Conservation (phyloP, 2,888 invertebrate species). For the Thumatha senex region DNA sequence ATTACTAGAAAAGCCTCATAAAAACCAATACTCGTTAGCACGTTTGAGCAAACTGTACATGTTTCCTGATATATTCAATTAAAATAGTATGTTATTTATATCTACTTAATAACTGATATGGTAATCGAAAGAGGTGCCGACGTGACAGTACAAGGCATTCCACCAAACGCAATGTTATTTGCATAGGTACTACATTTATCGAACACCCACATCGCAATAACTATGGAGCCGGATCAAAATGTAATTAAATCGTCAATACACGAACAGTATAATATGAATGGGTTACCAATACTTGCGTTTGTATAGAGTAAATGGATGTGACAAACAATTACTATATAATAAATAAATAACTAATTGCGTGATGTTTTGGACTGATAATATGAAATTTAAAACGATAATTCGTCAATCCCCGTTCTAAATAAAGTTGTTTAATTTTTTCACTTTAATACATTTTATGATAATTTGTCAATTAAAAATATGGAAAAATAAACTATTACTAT, state of each 20-base stretch:
- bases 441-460: no score
- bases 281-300: conserved; percentile 58
- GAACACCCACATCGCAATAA: conserved; percentile 80
- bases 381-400: no score
- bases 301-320: conserved; percentile 46
- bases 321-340: no score
- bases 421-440: no score
- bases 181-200: conserved; percentile 63
- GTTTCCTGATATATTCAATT: conserved; percentile 21
- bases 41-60: background rate
- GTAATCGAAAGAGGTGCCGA: conserved; percentile 55
- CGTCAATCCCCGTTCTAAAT: no score
- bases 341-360: background rate
- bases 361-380: background rate
- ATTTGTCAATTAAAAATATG: no score
- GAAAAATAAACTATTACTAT: no score
- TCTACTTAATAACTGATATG: conserved; percentile 47
- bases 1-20: conserved; percentile 4
- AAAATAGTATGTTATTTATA: conserved; percentile 43
- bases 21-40: conserved; percentile 10
- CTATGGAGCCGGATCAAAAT: conserved; percentile 73
- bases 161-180: conserved; percentile 52
- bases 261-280: conserved; percentile 68
- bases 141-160: conserved; percentile 50
- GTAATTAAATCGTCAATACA: conserved; percentile 82